A percentile compares a stretch with the other conserved stretches of the same genome.
These are phyloP conservation scores for Stegana nigrithorax DNA, from an alignment of 2,888 invertebrate species.

Conservation along the genomic window DNA sequence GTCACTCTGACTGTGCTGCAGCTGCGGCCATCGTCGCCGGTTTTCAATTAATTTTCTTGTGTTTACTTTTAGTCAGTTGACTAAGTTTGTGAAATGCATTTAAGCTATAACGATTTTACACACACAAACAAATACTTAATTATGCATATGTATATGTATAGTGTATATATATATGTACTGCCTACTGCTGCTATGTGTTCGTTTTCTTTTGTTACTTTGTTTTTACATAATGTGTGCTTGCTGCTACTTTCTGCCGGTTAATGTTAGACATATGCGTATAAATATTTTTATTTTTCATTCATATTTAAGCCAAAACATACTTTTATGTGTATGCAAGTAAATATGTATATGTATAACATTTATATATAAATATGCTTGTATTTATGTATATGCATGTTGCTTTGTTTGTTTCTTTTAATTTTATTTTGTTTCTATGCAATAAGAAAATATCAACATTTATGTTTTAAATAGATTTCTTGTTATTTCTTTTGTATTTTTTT, in stretches of 20 bases:
- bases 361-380: constrained; percentile 29
- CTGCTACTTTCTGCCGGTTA: constrained; percentile 2
- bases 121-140: not conserved
- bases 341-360: constrained; percentile 25
- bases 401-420: too few relatives aligned
- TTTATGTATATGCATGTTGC: too few relatives aligned
- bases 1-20: too few relatives aligned
- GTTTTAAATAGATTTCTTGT: constrained; percentile 3
- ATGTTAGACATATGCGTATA: constrained; percentile 5
- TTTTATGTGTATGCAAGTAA: constrained; percentile 19
- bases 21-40: too few relatives aligned
- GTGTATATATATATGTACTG: constrained; percentile 23
- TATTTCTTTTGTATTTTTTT: not conserved
- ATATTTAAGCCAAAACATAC: constrained; percentile 24
- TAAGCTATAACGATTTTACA: not conserved
- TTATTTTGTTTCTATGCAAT: too few relatives aligned
- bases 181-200: too few relatives aligned
- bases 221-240: constrained; percentile 18
- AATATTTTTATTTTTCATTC: constrained; percentile 6
- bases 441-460: constrained; percentile 28
- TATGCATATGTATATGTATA: not conserved
- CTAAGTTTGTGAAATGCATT: constrained; percentile 4
- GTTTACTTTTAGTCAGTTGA: not conserved
- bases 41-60: not conserved
- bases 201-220: constrained; percentile 1